Percentiles rank a stretch among this genome's conserved stretches.
phyloP scores from a whole-genome alignment of 2,888 invertebrate genomes.

The Leucozona laternaria region DNA sequence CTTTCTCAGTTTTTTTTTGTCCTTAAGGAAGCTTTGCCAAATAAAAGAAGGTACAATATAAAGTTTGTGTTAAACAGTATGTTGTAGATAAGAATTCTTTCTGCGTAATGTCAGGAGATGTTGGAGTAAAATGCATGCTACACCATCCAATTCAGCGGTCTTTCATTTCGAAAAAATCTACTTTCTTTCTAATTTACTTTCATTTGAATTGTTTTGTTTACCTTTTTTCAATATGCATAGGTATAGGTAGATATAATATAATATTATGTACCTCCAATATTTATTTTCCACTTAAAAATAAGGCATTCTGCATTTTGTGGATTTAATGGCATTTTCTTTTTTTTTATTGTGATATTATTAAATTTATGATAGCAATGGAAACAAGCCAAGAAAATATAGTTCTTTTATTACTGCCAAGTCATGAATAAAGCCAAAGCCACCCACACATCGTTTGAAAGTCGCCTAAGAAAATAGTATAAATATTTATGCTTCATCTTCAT shows the following conservation, averaged over 20 bases:
- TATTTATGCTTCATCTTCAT: not conserved
- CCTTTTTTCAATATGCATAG: not conserved
- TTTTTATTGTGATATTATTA: not conserved
- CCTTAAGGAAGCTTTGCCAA: too few species aligned
- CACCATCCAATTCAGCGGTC: too few species aligned
- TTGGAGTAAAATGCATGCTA: too few species aligned
- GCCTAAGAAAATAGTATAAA: not conserved
- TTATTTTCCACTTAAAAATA: not conserved
- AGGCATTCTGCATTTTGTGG: not conserved
- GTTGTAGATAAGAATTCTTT: too few species aligned
- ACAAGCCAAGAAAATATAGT: slow-evolving; percentile 1
- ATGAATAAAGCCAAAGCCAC: slow-evolving; percentile 11
- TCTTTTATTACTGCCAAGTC: slow-evolving; percentile 13
- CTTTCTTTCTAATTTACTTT: too few species aligned
- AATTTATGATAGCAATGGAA: slow-evolving; percentile 8
- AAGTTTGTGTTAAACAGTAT: too few species aligned
- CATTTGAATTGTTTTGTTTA: not conserved
- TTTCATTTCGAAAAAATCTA: too few species aligned
- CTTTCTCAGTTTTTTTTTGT: too few species aligned
- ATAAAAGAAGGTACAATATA: too few species aligned
- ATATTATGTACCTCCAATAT: not conserved
- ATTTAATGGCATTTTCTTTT: not conserved
- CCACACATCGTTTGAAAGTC: not conserved
- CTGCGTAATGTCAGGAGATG: too few species aligned
- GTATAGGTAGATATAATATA: too few species aligned